Evolutionary conservation across 1,140 invertebrate species (phyloP), one percentile per base, ranked within the genome.

Genomic region (Sitodiplosis mosellana): DNA sequence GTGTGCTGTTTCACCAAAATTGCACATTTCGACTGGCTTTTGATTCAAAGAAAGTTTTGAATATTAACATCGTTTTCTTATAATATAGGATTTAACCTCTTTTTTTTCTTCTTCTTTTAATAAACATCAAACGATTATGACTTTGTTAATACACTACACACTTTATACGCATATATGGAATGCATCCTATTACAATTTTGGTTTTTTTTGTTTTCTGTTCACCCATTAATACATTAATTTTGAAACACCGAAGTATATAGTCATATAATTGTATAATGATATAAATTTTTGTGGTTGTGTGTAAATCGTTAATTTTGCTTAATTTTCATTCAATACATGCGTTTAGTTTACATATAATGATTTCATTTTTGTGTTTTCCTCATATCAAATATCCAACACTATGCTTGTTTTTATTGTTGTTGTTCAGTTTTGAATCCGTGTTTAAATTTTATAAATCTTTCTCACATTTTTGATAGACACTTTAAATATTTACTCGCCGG

Each of bases 361-460:
- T 19, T 57, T 40, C 55, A 53, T 48, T 50, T 48, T 51, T 45
- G 20, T 45, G 22, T 47, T 19, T n/a, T 50, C 44, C 18, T 36
- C 33, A 41, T 36, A 49, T 41, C 45, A 17, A 34, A 40, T 44
- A 50, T 43, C 37, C 34, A 37, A 40, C 46, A 46, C 34, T 40
- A 41, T 33, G 17, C 36, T 38, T 20, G 42, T 20, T 44, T 50
- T 41, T 14, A 41, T 49, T n/a, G n/a, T n/a, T n/a, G n/a, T 49
- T 42, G 18, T 12, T 45, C 43, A 45, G 46, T 52, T 55, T 50
- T 52, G 40, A 52, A 15, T 40, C 33, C 21, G 4, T 46, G 51
- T 54, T 60, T 56, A 56, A 56, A 61, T 61, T 61, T 58, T 61
- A 57, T 61, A 56, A 59, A 57, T 56, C 58, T 54, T 52, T 54